These are phyloP conservation scores for Silurus meridionalis DNA, from an alignment of 2,113 vertebrate species.

Conservation along the genomic window DNA sequence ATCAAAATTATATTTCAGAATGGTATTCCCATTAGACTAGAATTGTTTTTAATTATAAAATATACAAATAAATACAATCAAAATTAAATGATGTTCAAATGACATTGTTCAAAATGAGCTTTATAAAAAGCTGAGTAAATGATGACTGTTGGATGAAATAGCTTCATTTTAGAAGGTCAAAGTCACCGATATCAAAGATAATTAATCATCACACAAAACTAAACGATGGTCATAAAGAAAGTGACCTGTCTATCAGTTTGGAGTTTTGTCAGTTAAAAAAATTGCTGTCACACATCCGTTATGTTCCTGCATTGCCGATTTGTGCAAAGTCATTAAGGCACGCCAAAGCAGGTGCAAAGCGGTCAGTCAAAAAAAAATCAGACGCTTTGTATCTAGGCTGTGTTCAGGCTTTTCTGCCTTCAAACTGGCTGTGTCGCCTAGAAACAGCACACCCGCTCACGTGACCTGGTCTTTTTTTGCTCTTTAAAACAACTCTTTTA, in stretches of 20 bases:
- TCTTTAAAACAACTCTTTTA: constrained; percentile 12
- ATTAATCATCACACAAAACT: not conserved
- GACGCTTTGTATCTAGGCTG: constrained; percentile 6
- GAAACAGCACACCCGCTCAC: constrained; percentile 41
- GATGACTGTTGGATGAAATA: not conserved
- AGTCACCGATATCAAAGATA: not conserved
- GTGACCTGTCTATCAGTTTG: not conserved
- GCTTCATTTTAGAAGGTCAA: not conserved
- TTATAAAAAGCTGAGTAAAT: not conserved
- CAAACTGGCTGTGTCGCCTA: constrained; percentile 17
- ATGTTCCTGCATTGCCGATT: not conserved
- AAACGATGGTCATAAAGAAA: not conserved
- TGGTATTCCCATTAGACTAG: not conserved
- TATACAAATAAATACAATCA: not conserved
- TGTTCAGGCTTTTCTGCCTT: not conserved
- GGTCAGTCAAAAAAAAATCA: not conserved
- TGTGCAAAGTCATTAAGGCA: constrained; percentile 12
- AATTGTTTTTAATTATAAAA: not conserved
- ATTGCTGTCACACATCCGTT: not conserved
- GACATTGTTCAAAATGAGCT: not conserved
- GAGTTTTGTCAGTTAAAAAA: not conserved
- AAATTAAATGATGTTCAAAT: not conserved
- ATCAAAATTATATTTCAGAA: not conserved
- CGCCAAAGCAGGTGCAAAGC: not conserved
- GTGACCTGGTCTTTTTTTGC: not conserved